Evolutionary conservation across 2,888 invertebrate genomes (phyloP), one percentile per base, ranked within the genome.

Genomic region (Lasioglossum figueresi): DNA sequence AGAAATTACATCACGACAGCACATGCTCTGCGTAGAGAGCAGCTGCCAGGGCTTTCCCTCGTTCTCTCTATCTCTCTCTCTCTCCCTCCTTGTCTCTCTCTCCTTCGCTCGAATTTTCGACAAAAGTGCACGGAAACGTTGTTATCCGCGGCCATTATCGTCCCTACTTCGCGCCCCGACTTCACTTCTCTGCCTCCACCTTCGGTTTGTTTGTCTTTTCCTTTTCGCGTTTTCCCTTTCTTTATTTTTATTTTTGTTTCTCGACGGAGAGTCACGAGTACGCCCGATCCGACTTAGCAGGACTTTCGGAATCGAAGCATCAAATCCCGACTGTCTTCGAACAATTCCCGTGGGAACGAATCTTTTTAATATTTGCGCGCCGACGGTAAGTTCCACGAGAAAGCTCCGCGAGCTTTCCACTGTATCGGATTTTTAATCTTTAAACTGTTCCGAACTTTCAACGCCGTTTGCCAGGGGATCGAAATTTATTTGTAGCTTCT

Each of bases 101-200:
- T 34, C 31, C 66, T 66, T 31, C 66, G 66, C 19, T 31, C 19
- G 66, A 66, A 31, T 66, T 72, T 71, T 74, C 71, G 75, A 68
- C 75, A 71, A 78, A 82, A 84, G 78, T 72, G 71, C 71, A 59
- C 59, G 52, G 78, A 84, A 82, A 82, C 72, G 72, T 84, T 63
- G 71, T 80, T 83, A 72, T 76, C 59, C 75, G 52, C 45, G 48
- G 56, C 79, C 79, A 82, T 82, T 82, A 79, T 70, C 75, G 70
- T 52, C 16, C 31, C 66, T 34, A 66, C 66, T 66, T 66, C 66
- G 66, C 66, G 19, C 34, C 66, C 19, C 66, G 31, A 66, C 66
- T 66, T 34, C 66, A 66, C 66, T 66, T 66, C 19, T 66, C 34
- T 27, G 59, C 27, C 34, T 66, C 66, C 31, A 59, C 66, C 66